Evolutionary conservation across 1,140 invertebrate species (phyloP).

Genomic region (Platyura marginata): DNA sequence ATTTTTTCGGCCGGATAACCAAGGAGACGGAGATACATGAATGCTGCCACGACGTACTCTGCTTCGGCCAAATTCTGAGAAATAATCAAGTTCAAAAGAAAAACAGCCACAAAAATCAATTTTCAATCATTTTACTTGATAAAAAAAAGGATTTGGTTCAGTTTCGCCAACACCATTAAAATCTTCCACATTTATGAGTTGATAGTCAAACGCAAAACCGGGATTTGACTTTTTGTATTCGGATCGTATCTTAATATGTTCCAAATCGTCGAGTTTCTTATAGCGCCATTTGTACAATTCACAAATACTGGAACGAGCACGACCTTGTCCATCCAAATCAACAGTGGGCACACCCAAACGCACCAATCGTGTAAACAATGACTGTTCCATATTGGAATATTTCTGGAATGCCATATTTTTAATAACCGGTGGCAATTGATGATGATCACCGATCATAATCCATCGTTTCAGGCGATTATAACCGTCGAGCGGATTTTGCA

Average conservation of each 20-base stretch:
- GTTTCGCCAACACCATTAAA: constrained; percentile 95
- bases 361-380: constrained; percentile 91
- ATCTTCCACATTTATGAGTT: constrained; percentile 91
- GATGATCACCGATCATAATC: constrained; percentile 99
- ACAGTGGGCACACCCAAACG: constrained; percentile 91
- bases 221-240: constrained; percentile 85
- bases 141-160: constrained; percentile 96
- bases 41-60: constrained; percentile 93
- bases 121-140: constrained; percentile 43
- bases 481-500: constrained; percentile 95
- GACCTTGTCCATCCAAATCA: constrained; percentile 92
- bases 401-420: constrained; percentile 99
- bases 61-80: constrained; percentile 92
- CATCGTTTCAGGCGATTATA: constrained; percentile 92
- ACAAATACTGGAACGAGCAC: constrained; percentile 65
- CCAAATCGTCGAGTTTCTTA: constrained; percentile 81
- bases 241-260: constrained; percentile 60
- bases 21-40: constrained; percentile 96
- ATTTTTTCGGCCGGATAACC: constrained; percentile 97
- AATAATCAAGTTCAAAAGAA: too few relatives aligned
- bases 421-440: constrained; percentile 96
- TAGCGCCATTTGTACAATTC: constrained; percentile 97
- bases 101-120: not conserved
- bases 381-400: constrained; percentile 99
- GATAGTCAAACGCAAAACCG: constrained; percentile 85